Base-by-base conservation (phyloP, 1,140 invertebrate species). In the Asobara japonica region DNA sequence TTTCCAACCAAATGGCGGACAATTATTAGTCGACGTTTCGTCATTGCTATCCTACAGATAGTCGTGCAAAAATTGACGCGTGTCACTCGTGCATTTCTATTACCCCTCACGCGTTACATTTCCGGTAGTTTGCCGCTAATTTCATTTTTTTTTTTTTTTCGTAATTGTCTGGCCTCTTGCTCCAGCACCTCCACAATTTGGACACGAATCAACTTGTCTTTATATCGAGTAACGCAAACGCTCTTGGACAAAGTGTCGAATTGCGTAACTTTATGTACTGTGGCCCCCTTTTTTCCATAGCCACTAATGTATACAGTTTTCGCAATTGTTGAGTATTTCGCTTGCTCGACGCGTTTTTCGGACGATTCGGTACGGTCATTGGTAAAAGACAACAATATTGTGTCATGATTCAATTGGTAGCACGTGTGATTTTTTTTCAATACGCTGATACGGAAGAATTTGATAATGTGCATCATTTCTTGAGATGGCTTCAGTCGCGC, bases 271-370 rank as follows among this genome's bases (percentile, higher is more conserved):
- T 31, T 60, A 66, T 22, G 30, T 69, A 67, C 64, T 8, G 30
- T 51, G 76, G 79, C 76, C 80, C 78, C 77, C 77, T 78, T 82
- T 84, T 81, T 77, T 76, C 36, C 70, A 36, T 71, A 60, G 65
- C 56, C 70, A 38, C 22, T 80, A 78, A 80, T 81, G 60, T 82
- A 79, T 83, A 82, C 78, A 74, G 73, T 82, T 84, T 83, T 83
- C 81, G 82, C 82, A 84, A 84, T 78, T 80, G 66, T 16, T 68
- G 69, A 76, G 74, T 79, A 79, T 84, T 75, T 85, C 75, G 82
- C 79, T 84, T 84, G 82, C 81, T 82, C 71, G 76, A 56, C 80
- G 78, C 81, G 82, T 85, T 84, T 22, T 62, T 84, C 81, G 74
- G 78, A 77, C 74, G 78, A 74, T 79, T 77, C 61, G n/a, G 77